Evolutionary conservation across 2,797 vertebrate species (phyloP).

Genomic region (Sebastes taczanowskii): DNA sequence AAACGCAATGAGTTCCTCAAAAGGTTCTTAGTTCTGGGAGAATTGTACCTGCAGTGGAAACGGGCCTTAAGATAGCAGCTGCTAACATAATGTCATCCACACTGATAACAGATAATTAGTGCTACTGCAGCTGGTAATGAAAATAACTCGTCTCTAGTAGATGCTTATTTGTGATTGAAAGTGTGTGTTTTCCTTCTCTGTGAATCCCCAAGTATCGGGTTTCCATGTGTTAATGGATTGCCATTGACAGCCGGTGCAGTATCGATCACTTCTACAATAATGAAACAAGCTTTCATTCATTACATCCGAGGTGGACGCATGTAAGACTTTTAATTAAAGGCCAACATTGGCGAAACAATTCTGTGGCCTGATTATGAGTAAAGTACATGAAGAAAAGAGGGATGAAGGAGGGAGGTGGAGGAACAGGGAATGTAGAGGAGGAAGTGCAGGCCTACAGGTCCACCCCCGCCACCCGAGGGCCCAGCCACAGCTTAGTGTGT

Average conservation of each 20-base stretch:
- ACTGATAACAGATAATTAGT: background rate
- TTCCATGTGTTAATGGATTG: background rate
- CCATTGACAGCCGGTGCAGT: background rate
- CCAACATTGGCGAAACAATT: background rate
- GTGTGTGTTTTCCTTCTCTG: background rate
- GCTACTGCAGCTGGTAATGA: background rate
- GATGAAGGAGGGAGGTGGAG: background rate
- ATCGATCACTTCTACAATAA: constrained; percentile 2
- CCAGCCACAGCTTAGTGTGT: constrained; percentile 9
- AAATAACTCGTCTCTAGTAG: background rate
- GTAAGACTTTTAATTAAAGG: constrained; percentile 21
- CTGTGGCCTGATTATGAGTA: constrained; percentile 5
- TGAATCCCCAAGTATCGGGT: background rate
- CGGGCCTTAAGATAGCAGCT: background rate
- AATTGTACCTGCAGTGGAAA: too few species aligned
- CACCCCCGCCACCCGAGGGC: background rate
- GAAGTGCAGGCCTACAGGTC: background rate
- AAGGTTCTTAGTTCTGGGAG: too few species aligned
- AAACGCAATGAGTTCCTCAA: too few species aligned
- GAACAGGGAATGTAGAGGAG: background rate
- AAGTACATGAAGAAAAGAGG: background rate
- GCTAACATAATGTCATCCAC: background rate
- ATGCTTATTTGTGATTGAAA: background rate
- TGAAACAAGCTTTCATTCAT: background rate
- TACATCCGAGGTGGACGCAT: background rate